Evolutionary conservation across 2,113 vertebrate species (phyloP), one percentile per base, ranked within the genome.

Genomic region (Indicator maculatus): DNA sequence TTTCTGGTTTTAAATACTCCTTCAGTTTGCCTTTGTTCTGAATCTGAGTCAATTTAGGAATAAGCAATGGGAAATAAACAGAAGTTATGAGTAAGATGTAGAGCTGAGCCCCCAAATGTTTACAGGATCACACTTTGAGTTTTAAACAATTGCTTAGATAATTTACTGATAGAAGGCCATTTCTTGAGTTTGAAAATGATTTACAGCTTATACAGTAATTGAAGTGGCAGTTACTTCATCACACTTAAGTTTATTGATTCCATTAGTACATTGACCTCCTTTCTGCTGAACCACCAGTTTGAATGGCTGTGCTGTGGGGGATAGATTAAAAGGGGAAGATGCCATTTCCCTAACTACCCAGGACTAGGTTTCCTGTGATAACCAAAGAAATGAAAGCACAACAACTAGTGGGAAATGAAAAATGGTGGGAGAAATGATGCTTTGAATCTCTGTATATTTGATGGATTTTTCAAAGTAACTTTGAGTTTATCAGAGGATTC

Each of bases 211-310:
- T 79, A 69, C 63, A 66, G 53, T 92, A 92, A 83, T 86, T 83
- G 87, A 91, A 89, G 63, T 66, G 87, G 92, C 89, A 93, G 90
- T 86, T 96, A 74, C 93, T 95, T 94, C 78, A 84, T 96, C 93
- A 86, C 89, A 95, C 93, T 94, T 81, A 81, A 86, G 66, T 79
- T 92, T 93, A 90, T 93, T 90, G 94, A 83, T 94, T 93, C 90
- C 94, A 87, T 95, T 95, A 94, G 63, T 87, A 76, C 78, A 87
- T 45, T 93, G 91, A 89, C 92, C 85, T 95, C 81, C 58, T 95
- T 93, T 89, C 31, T 96, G 47, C 78, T 93, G 94, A 88, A 78
- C 77, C 64, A 91, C 88, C 60, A 85, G 81, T 83, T 74, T 76
- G 55, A 89, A 83, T 60, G 58, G 53, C 71, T 89, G 56, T 45